A percentile compares a stretch with the other conserved stretches of the same genome.
Evolutionary conservation across 2,113 vertebrate genomes (phyloP).

Genomic region (Marmota flaviventris): DNA sequence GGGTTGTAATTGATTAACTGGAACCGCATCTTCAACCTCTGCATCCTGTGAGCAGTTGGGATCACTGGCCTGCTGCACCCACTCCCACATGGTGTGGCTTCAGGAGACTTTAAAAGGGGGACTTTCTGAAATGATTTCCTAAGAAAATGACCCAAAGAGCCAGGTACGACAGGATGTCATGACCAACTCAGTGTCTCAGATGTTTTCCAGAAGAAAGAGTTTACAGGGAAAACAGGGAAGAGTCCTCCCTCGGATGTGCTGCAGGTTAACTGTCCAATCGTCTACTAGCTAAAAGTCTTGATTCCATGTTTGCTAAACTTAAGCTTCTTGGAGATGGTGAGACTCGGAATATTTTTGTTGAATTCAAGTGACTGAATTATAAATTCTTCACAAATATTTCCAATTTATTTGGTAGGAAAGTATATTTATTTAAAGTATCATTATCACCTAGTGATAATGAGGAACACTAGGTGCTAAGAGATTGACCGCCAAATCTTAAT

Average conservation of each 20-base stretch:
- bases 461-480: neutral
- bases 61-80: neutral
- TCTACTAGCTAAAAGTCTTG: neutral
- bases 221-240: neutral
- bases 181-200: neutral
- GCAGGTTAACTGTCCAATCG: neutral
- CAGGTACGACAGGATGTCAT: neutral
- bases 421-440: too few relatives aligned
- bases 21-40: neutral
- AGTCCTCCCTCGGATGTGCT: neutral
- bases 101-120: neutral
- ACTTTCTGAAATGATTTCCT: neutral
- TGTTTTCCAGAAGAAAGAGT: neutral
- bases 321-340: neutral
- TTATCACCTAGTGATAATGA: neutral
- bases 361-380: neutral
- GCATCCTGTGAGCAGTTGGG: neutral
- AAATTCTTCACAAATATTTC: neutral
- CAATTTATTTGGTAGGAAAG: neutral
- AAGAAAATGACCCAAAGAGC: neutral
- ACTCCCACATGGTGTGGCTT: neutral
- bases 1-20: constrained; percentile 37
- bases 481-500: neutral
- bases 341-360: neutral
- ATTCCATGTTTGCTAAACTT: neutral